Conservation (phyloP, 1,140 invertebrate genomes). For the Sarcophaga peregrina region DNA sequence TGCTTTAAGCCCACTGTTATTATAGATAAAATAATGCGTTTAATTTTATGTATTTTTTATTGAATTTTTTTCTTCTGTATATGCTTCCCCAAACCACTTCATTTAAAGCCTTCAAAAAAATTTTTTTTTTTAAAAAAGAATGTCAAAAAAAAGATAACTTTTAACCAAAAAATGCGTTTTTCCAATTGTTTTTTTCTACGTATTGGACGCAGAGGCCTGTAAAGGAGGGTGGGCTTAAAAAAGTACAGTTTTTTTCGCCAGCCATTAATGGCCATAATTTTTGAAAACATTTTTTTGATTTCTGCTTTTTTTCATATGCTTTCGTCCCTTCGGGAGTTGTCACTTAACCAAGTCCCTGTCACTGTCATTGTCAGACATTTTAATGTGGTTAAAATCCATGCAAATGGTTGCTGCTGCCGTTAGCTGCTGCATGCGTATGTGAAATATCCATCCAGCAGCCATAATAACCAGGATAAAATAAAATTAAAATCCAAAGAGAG, state of each 20-base stretch:
- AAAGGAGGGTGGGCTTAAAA: no score
- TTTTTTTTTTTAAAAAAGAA: neutral
- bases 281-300: neutral
- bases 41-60: neutral
- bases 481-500: no score
- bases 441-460: no score
- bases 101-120: no score
- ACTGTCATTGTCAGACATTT: neutral
- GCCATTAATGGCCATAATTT: neutral
- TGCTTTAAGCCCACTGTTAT: neutral
- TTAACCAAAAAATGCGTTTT: conserved; percentile 12
- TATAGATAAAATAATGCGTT: neutral
- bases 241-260: no score
- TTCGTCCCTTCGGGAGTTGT: neutral
- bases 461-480: no score
- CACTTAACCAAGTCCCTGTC: neutral
- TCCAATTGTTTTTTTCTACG: neutral
- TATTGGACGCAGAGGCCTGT: no score
- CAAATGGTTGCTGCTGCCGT: no score
- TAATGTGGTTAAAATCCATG: neutral
- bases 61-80: neutral
- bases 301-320: neutral
- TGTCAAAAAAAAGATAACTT: neutral
- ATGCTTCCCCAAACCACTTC: no score
- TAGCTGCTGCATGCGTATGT: no score